Conservation (phyloP, 2,797 vertebrate species). For the Acanthurus tractus region DNA sequence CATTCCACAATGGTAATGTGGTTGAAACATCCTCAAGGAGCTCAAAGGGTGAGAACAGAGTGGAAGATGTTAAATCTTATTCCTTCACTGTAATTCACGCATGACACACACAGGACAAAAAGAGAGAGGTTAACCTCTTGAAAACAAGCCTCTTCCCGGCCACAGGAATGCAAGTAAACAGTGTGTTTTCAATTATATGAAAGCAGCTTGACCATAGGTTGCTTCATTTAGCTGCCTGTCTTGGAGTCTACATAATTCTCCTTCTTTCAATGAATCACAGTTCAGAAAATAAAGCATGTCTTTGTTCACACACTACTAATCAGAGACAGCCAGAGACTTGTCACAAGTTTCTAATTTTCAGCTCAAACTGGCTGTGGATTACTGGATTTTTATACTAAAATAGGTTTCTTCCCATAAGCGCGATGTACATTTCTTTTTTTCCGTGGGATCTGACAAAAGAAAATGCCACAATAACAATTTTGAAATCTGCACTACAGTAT, state of each 20-base stretch:
- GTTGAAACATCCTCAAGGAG: constrained; percentile 49
- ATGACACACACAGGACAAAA: constrained; percentile 61
- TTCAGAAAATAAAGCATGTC: constrained; percentile 60
- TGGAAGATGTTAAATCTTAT: constrained; percentile 55
- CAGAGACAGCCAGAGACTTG: constrained; percentile 43
- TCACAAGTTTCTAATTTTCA: constrained; percentile 65
- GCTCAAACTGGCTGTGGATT: constrained; percentile 48
- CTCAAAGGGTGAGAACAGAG: constrained; percentile 62
- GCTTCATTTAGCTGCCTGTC: constrained; percentile 71
- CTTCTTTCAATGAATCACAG: constrained; percentile 54
- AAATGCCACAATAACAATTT: constrained; percentile 53
- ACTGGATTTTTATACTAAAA: constrained; percentile 46
- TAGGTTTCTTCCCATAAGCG: constrained; percentile 25
- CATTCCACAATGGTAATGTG: constrained; percentile 51
- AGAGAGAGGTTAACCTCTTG: constrained; percentile 61
- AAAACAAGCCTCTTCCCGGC: constrained; percentile 64
- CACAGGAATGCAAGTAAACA: constrained; percentile 69
- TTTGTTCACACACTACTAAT: constrained; percentile 48
- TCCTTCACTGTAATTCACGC: constrained; percentile 53
- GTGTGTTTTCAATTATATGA: constrained; percentile 78
- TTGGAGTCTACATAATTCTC: constrained; percentile 45
- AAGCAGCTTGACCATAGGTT: constrained; percentile 63
- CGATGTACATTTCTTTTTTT: constrained; percentile 55
- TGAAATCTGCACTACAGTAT: constrained; percentile 34
- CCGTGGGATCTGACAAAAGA: constrained; percentile 54